phyloP scores from a whole-genome alignment of 2,888 invertebrate genomes.

The Incurvaria masculella region DNA sequence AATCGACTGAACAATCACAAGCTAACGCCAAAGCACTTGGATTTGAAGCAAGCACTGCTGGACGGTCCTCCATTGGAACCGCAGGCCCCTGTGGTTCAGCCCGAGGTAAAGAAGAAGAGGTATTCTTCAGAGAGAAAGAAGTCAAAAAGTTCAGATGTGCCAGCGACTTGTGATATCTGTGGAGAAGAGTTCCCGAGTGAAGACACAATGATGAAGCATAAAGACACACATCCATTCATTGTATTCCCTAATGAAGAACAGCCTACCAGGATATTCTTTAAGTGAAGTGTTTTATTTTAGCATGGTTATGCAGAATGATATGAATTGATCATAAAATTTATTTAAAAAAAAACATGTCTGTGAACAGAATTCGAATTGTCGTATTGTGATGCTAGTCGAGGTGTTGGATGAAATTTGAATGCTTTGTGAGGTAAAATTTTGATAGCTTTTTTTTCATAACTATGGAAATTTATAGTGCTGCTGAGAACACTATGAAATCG shows the following conservation, averaged over 20 bases:
- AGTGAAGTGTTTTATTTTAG: too few species aligned
- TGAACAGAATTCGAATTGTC: too few species aligned
- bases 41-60: constrained; percentile 39
- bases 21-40: constrained; percentile 35
- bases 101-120: constrained; percentile 21
- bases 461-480: too few species aligned
- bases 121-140: constrained; percentile 19
- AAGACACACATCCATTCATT: constrained; percentile 47
- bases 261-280: constrained; percentile 51
- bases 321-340: too few species aligned
- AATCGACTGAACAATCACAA: constrained; percentile 42
- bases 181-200: constrained; percentile 38
- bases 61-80: constrained; percentile 30
- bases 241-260: constrained; percentile 48
- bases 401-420: too few species aligned
- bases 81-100: background rate
- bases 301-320: too few species aligned
- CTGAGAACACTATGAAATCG: too few species aligned
- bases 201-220: constrained; percentile 38
- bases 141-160: constrained; percentile 16
- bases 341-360: too few species aligned
- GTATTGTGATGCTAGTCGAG: too few species aligned
- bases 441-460: too few species aligned
- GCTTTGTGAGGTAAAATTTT: too few species aligned
- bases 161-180: constrained; percentile 38